Conservation (phyloP, 2,113 vertebrate species). For the Chamaea fasciata region DNA sequence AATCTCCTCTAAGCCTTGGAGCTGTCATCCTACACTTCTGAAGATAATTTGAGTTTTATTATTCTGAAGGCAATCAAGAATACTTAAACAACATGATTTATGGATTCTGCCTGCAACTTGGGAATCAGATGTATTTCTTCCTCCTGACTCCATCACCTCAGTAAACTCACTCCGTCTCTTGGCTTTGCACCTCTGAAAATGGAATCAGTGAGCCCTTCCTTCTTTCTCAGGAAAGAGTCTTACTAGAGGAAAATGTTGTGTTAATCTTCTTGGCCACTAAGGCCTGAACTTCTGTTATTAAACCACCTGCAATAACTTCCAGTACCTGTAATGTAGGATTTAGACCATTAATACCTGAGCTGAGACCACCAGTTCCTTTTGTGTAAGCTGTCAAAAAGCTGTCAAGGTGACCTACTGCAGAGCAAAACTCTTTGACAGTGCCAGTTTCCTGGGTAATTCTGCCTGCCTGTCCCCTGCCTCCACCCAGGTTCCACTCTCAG, state of each 20-base stretch:
- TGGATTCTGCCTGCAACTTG: not conserved
- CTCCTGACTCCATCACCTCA: not conserved
- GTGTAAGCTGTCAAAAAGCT: not conserved
- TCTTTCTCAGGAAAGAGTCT: not conserved
- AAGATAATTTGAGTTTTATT: slow-evolving; percentile 13
- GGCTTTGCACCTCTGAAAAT: not conserved
- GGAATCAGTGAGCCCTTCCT: not conserved
- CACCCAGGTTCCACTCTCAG: not conserved
- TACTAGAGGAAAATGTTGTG: not conserved
- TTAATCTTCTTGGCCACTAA: not conserved
- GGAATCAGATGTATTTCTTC: not conserved
- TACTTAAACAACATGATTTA: not conserved
- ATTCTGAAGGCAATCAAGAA: not conserved
- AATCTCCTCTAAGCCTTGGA: not conserved
- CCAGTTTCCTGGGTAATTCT: not conserved
- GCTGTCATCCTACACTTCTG: not conserved
- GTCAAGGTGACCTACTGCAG: not conserved
- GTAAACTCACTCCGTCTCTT: not conserved
- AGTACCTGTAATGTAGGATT: not conserved
- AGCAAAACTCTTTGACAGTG: not conserved
- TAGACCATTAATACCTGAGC: not conserved
- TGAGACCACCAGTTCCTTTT: not conserved
- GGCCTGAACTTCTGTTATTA: not conserved
- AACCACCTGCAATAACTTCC: not conserved
- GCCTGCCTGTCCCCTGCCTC: not conserved